Evolutionary conservation across 2,797 vertebrate genomes (phyloP).

Genomic region (Alauda arvensis): DNA sequence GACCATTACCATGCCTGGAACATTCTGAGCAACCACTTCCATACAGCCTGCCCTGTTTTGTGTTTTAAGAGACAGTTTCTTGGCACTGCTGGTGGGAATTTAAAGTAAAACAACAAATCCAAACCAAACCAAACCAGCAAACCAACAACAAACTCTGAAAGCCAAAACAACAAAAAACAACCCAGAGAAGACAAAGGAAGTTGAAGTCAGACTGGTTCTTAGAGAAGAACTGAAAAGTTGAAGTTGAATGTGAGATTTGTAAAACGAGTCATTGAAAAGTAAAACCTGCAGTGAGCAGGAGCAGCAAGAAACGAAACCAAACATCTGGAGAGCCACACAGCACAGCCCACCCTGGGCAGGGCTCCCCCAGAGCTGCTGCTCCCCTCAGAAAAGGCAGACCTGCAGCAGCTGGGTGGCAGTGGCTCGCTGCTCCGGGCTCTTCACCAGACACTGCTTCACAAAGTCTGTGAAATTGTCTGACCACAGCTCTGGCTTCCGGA

Average conservation of each 20-base stretch:
- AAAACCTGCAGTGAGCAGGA: neutral
- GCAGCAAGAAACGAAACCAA: neutral
- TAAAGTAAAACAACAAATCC: neutral
- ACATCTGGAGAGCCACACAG: neutral
- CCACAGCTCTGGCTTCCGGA: constrained; percentile 87
- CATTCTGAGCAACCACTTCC: neutral
- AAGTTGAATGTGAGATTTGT: neutral
- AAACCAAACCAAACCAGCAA: neutral
- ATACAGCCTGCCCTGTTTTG: neutral
- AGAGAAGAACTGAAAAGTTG: neutral
- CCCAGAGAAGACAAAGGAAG: neutral
- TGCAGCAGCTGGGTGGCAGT: constrained; percentile 91
- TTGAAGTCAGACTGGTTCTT: neutral
- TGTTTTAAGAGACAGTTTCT: neutral
- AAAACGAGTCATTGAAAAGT: neutral
- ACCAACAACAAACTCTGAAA: neutral
- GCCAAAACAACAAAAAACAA: neutral
- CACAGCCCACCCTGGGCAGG: neutral
- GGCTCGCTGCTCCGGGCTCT: constrained; percentile 87
- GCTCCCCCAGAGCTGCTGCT: neutral
- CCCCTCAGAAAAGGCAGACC: constrained; percentile 56
- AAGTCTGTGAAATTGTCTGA: constrained; percentile 82
- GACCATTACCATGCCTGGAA: neutral
- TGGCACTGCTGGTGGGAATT: neutral
- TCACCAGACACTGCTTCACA: constrained; percentile 89